phyloP scores from a whole-genome alignment of 2,888 invertebrate genomes.

The Drosophila lacicola region DNA sequence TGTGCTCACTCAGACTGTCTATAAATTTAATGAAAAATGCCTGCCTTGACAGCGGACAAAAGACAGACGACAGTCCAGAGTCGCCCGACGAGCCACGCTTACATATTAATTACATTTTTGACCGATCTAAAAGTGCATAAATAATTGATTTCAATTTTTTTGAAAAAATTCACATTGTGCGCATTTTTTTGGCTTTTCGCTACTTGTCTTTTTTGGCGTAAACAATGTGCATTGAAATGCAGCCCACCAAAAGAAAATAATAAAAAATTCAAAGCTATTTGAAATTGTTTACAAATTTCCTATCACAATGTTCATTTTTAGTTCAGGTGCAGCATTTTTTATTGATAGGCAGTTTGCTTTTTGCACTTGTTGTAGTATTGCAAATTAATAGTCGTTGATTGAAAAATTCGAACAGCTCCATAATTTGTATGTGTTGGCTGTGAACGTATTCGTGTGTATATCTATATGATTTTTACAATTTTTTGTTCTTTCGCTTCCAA shows the following conservation, averaged over 20 bases:
- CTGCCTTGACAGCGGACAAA: slow-evolving; percentile 44
- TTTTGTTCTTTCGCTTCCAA: slow-evolving; percentile 13
- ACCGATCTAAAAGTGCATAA: slow-evolving; percentile 65
- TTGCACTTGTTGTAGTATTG: slow-evolving; percentile 46
- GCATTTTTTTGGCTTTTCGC: slow-evolving; percentile 18
- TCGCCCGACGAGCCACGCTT: slow-evolving; percentile 22
- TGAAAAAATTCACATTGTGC: slow-evolving; percentile 36
- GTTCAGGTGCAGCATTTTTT: slow-evolving; percentile 55
- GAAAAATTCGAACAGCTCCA: slow-evolving; percentile 45
- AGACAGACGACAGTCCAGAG: slow-evolving; percentile 19
- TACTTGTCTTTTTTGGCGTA: not conserved
- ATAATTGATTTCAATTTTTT: slow-evolving; percentile 66
- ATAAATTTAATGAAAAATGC: slow-evolving; percentile 68
- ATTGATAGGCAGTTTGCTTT: slow-evolving; percentile 50
- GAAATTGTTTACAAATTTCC: slow-evolving; percentile 38
- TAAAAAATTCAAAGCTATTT: slow-evolving; percentile 40
- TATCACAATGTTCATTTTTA: slow-evolving; percentile 23
- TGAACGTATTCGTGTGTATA: slow-evolving; percentile 2
- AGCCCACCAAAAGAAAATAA: slow-evolving; percentile 37
- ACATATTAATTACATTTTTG: slow-evolving; percentile 73
- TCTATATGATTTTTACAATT: not conserved
- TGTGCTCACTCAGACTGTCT: slow-evolving; percentile 42
- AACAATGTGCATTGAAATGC: slow-evolving; percentile 52
- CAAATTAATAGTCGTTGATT: slow-evolving; percentile 70
- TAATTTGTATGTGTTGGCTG: slow-evolving; percentile 41